phyloP scores from a whole-genome alignment of 2,113 vertebrate genomes.

The Puntigrus tetrazona region DNA sequence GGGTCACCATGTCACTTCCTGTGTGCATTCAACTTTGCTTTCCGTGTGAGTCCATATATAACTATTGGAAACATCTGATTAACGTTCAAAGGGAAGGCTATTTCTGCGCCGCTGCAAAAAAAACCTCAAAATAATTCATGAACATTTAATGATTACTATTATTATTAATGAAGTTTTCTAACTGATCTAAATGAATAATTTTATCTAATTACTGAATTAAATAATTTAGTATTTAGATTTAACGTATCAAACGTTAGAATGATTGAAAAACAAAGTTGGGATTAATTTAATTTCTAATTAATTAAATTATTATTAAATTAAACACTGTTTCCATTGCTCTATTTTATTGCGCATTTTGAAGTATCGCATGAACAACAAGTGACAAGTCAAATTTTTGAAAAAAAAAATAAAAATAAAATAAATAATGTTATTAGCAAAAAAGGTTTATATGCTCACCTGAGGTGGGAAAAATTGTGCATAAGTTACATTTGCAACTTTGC shows the following conservation, averaged over 20 bases:
- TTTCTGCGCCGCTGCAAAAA: background rate
- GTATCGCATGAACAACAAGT: too few relatives aligned
- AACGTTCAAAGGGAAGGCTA: background rate
- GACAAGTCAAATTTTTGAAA: too few relatives aligned
- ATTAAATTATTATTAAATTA: background rate
- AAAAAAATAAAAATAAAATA: too few relatives aligned
- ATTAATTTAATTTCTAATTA: background rate
- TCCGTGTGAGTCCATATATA: background rate
- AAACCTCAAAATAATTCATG: background rate
- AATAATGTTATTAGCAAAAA: too few relatives aligned
- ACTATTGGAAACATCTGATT: background rate
- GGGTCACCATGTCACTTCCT: constrained; percentile 25
- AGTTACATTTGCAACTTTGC: too few relatives aligned
- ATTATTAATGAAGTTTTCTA: background rate
- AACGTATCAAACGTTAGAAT: background rate
- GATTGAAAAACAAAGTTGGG: background rate
- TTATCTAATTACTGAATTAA: background rate
- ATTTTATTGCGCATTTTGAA: too few relatives aligned
- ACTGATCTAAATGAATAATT: background rate
- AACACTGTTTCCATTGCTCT: background rate
- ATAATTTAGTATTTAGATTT: background rate
- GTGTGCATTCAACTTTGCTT: constrained; percentile 9
- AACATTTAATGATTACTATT: background rate
- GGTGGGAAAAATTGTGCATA: too few relatives aligned
- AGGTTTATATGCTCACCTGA: too few relatives aligned